These are phyloP conservation scores for Agriotes lineatus DNA, from an alignment of 2,888 invertebrate genomes.

Conservation along the genomic window DNA sequence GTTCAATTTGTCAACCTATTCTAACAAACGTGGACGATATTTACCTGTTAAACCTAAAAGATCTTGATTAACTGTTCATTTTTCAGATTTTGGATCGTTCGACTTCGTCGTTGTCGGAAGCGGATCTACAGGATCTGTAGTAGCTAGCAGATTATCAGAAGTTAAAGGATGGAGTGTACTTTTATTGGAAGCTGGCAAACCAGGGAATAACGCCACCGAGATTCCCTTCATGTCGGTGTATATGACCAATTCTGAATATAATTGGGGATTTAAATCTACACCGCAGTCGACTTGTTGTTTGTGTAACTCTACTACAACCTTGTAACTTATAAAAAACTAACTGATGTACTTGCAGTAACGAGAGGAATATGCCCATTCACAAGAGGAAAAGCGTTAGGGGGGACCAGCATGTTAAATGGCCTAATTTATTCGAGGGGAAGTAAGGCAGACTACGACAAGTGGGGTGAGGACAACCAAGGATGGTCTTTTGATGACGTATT, in stretches of 20 bases:
- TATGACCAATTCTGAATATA: constrained; percentile 16
- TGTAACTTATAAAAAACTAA: background rate
- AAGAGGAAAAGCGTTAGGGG: constrained; percentile 72
- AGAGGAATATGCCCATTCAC: constrained; percentile 74
- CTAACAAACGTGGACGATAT: too few relatives aligned
- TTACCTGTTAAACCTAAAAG: background rate
- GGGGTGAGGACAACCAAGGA: constrained; percentile 75
- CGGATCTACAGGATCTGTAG: constrained; percentile 39
- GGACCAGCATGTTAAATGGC: constrained; percentile 84
- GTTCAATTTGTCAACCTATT: too few relatives aligned
- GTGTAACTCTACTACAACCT: constrained; percentile 18
- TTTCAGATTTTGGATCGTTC: constrained; percentile 34
- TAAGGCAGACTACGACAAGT: constrained; percentile 82
- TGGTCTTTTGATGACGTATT: constrained; percentile 75
- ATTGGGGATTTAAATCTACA: constrained; percentile 40
- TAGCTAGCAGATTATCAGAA: constrained; percentile 39
- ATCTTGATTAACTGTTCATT: background rate
- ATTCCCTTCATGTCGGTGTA: constrained; percentile 38
- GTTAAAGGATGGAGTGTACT: constrained; percentile 28
- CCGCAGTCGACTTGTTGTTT: constrained; percentile 34
- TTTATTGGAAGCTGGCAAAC: constrained; percentile 40
- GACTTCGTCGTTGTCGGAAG: constrained; percentile 40
- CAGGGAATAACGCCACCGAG: constrained; percentile 39
- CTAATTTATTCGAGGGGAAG: constrained; percentile 91
- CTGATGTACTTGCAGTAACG: background rate